Conservation (phyloP, 2,888 invertebrate species). For the Sipunculus nudus region DNA sequence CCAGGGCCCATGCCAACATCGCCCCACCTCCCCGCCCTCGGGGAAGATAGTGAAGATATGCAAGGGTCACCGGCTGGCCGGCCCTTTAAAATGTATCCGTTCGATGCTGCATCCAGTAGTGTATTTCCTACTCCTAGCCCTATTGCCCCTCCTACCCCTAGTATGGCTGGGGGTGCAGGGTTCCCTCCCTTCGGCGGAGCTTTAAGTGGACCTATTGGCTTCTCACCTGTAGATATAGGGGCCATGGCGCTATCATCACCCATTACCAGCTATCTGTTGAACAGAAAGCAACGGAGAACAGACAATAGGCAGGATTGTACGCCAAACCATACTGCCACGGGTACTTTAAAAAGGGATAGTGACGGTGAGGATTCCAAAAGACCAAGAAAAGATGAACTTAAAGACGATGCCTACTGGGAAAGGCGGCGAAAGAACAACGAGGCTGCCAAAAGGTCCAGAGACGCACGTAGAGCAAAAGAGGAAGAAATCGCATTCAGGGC, state of each 20-base stretch:
- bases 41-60: no score
- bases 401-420: conserved; percentile 88
- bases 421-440: conserved; percentile 90
- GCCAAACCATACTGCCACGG: not conserved
- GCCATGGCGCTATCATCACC: conserved; percentile 23
- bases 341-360: not conserved
- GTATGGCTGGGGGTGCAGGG: not conserved
- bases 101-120: conserved; percentile 11
- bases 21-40: no score
- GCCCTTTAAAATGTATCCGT: conserved; percentile 28
- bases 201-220: not conserved
- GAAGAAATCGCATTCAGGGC: conserved; percentile 91
- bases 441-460: conserved; percentile 93
- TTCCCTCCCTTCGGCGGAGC: conserved; percentile 5
- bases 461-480: conserved; percentile 87
- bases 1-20: no score
- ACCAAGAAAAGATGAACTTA: conserved; percentile 62
- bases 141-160: conserved; percentile 6
- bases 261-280: conserved; percentile 21
- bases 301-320: not conserved
- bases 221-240: not conserved
- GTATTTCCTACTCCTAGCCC: conserved; percentile 8
- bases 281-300: conserved; percentile 12
- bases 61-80: conserved; percentile 9
- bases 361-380: no score